phyloP scores from a whole-genome alignment of 2,797 vertebrate genomes.

The Apogon hyalosoma region DNA sequence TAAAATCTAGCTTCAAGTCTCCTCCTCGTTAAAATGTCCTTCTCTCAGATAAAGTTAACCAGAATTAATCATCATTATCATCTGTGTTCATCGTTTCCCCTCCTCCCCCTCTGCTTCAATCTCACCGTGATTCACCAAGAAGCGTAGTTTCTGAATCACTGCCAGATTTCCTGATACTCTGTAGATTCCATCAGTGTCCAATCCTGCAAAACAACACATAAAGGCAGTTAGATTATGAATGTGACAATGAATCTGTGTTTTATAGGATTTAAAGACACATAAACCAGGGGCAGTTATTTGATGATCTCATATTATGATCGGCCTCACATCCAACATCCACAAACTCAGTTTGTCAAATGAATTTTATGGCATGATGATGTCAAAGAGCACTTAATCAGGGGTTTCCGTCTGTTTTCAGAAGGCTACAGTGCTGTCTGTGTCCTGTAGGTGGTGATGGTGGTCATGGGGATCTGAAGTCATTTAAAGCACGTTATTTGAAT shows the following conservation, averaged over 20 bases:
- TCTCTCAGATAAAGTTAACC: neutral
- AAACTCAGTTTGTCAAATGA: too few relatives aligned
- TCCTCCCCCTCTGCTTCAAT: neutral
- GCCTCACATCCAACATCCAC: too few relatives aligned
- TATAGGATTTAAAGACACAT: too few relatives aligned
- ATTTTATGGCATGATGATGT: neutral
- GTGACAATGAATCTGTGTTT: too few relatives aligned
- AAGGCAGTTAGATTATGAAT: neutral
- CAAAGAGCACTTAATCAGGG: neutral
- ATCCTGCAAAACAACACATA: slow-evolving; percentile 79
- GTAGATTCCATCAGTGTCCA: slow-evolving; percentile 93
- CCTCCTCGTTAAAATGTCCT: neutral
- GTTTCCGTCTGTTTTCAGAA: too few relatives aligned
- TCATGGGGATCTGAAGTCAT: too few relatives aligned
- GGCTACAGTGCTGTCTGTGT: too few relatives aligned
- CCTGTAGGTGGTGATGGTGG: too few relatives aligned
- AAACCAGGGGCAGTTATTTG: too few relatives aligned
- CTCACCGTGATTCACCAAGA: slow-evolving; percentile 92
- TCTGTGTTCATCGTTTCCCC: neutral
- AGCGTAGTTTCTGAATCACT: slow-evolving; percentile 93
- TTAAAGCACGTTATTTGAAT: too few relatives aligned
- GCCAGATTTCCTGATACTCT: slow-evolving; percentile 93
- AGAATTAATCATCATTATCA: slow-evolving; percentile 5
- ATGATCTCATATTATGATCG: too few relatives aligned
- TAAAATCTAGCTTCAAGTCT: slow-evolving; percentile 2